These are phyloP conservation scores for Trichonephila clavata DNA, from an alignment of 1,140 invertebrate genomes.

Conservation along the genomic window DNA sequence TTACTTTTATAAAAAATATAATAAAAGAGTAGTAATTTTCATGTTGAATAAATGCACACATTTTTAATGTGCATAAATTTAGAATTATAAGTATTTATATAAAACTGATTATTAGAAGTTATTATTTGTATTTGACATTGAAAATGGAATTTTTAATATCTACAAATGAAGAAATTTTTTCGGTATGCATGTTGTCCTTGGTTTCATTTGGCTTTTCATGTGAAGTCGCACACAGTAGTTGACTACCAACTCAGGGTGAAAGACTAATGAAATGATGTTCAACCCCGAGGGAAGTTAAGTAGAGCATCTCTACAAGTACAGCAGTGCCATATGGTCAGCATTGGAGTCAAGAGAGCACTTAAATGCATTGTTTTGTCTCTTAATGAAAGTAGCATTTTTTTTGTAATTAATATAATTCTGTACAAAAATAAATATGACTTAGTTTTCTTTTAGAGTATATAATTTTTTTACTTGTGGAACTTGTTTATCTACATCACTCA, in stretches of 20 bases:
- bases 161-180: neutral
- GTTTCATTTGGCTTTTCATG: neutral
- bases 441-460: neutral
- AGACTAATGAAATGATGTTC: neutral
- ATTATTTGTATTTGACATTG: neutral
- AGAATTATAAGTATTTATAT: too few relatives aligned
- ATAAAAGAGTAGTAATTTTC: too few relatives aligned
- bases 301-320: neutral
- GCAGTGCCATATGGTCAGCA: conserved; percentile 65
- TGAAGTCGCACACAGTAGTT: neutral
- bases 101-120: neutral
- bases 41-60: too few relatives aligned
- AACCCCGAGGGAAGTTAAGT: neutral
- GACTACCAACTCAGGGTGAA: neutral
- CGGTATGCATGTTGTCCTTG: neutral
- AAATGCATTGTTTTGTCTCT: conserved; percentile 36
- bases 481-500: too few relatives aligned
- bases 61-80: too few relatives aligned
- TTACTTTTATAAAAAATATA: too few relatives aligned
- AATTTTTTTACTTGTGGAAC: neutral
- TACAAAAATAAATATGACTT: conserved; percentile 57
- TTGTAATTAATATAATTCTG: conserved; percentile 56
- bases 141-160: neutral
- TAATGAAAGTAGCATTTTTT: conserved; percentile 7
- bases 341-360: conserved; percentile 28